These are phyloP conservation scores for Crotalus tigris DNA, from an alignment of 2,113 vertebrate species.

Conservation along the genomic window DNA sequence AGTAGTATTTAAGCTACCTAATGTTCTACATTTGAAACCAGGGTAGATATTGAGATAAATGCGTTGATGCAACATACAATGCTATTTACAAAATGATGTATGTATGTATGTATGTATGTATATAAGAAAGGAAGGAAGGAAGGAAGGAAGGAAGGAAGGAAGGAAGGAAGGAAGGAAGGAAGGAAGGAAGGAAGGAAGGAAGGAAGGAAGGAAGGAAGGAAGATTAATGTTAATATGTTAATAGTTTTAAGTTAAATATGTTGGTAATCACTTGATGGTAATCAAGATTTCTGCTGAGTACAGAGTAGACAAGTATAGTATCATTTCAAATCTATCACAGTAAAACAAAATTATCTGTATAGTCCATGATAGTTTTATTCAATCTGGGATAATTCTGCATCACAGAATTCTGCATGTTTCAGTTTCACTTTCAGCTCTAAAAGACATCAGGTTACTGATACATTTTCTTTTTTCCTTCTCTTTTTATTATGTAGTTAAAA, in stretches of 20 bases:
- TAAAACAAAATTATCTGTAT: not conserved
- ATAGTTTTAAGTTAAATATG: not conserved
- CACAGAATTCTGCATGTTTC: not conserved
- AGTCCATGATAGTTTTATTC: not conserved
- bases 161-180: too few relatives aligned
- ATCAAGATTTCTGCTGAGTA: not conserved
- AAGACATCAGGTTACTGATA: not conserved
- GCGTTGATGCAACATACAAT: not conserved
- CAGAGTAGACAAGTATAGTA: not conserved
- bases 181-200: too few relatives aligned
- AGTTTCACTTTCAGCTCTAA: not conserved
- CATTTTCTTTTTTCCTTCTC: not conserved
- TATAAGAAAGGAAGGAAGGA: too few relatives aligned
- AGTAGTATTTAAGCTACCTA: not conserved
- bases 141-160: too few relatives aligned
- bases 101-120: too few relatives aligned
- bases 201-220: not conserved
- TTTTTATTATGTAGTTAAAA: not conserved
- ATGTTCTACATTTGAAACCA: not conserved
- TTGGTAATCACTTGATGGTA: not conserved
- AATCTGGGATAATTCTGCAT: not conserved
- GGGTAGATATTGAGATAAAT: rapidly evolving
- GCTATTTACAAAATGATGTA: not conserved
- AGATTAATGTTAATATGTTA: not conserved
- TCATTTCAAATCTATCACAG: not conserved